Conservation (phyloP, 2,888 invertebrate species). For the Drosophila ezoana region DNA sequence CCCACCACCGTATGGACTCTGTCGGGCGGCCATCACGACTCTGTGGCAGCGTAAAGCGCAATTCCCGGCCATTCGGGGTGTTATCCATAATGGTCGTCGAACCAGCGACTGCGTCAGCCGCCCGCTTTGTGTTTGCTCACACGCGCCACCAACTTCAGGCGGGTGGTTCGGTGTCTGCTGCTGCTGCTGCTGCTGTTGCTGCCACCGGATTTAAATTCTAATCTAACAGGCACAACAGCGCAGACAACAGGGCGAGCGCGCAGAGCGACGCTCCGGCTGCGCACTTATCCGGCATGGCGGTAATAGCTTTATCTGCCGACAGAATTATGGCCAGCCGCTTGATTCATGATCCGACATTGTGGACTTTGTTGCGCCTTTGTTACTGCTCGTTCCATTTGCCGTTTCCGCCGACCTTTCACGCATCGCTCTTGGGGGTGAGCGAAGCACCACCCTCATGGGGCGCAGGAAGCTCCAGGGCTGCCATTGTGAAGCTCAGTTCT, state of each 20-base stretch:
- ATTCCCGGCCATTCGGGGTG: constrained; percentile 75
- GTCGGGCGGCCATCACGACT: constrained; percentile 40
- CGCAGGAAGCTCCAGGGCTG: constrained; percentile 47
- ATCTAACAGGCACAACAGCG: constrained; percentile 65
- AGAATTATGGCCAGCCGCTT: constrained; percentile 82
- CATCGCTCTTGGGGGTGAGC: constrained; percentile 26
- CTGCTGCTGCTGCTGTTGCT: constrained; percentile 22
- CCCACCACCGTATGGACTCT: constrained; percentile 44
- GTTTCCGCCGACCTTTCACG: constrained; percentile 35
- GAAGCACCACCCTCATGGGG: constrained; percentile 17
- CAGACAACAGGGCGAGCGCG: constrained; percentile 60
- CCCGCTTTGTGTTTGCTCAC: constrained; percentile 59
- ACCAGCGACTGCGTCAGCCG: constrained; percentile 56
- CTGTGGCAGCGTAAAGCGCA: constrained; percentile 53
- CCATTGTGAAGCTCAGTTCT: constrained; percentile 50
- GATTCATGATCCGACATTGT: constrained; percentile 80
- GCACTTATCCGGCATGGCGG: constrained; percentile 76
- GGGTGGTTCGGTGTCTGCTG: constrained; percentile 21
- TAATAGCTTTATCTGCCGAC: constrained; percentile 85
- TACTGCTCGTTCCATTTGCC: constrained; percentile 28
- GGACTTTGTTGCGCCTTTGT: constrained; percentile 53
- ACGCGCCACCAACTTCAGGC: constrained; percentile 41
- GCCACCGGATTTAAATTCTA: constrained; percentile 75
- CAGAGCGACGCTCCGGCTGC: constrained; percentile 48
- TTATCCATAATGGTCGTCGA: constrained; percentile 78